Evolutionary conservation across 92 coral and sea anemone species (phyloP).

Genomic region (Paramuricea clavata): DNA sequence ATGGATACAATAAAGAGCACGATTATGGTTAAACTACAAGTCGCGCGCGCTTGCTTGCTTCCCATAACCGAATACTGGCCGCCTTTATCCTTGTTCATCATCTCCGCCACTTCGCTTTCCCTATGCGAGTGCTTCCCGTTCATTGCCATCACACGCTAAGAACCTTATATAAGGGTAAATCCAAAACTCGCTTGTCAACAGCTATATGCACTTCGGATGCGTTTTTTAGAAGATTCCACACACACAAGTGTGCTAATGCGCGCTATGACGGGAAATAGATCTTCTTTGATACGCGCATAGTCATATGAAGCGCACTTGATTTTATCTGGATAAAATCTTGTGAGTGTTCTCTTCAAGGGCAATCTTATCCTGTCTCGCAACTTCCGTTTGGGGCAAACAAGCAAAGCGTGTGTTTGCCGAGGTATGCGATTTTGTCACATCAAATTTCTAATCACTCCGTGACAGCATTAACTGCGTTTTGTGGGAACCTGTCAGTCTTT

Average conservation of each 20-base stretch:
- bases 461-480: not conserved
- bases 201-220: not conserved
- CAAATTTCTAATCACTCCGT: conserved; percentile 9
- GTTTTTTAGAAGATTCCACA: not conserved
- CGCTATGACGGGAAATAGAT: not conserved
- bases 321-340: not conserved
- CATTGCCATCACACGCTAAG: not conserved
- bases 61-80: not conserved
- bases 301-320: not conserved
- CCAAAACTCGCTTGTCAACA: not conserved
- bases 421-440: not conserved
- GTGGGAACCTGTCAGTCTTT: conserved; percentile 17
- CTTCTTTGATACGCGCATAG: not conserved
- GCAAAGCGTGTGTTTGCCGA: not conserved
- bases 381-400: conserved; percentile 22
- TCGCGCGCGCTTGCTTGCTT: conserved; percentile 9
- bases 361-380: not conserved
- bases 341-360: not conserved
- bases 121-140: not conserved
- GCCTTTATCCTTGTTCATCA: not conserved
- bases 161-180: not conserved
- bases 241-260: not conserved
- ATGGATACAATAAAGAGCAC: conserved; percentile 20
- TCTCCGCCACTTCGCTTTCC: conserved; percentile 1
- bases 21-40: not conserved